Evolutionary conservation across 2,888 invertebrate genomes (phyloP), one percentile per base, ranked within the genome.

Genomic region (Drosophila mettleri): DNA sequence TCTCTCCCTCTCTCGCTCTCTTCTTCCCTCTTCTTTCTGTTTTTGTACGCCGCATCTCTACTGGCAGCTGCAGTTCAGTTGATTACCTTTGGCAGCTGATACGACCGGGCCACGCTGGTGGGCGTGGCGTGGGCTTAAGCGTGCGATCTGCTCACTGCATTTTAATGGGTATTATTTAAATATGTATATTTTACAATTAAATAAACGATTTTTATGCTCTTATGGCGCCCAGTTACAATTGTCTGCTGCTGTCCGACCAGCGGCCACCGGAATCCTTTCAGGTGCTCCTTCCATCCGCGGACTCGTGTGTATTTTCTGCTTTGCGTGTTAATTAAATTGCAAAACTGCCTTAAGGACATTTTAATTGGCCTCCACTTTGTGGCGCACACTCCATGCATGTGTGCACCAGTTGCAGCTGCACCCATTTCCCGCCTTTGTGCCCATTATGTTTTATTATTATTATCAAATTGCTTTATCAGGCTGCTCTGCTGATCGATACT

Each of bases 131-230:
- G 75, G 61, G 75, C 76, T 86, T 72, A 79, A 79, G 80, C 54
- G 65, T 34, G 57, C 65, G 74, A 78, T 86, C 55, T 66, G 78
- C 76, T 67, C n/a, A 55, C 83, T 79, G 80, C 60, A 66, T 67
- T 77, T 88, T 83, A 88, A 84, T 88, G 88, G 76, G 69, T 68
- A 79, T 86, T 86, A 79, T 84, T 86, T 86, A 88, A 85, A 84
- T 77, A 84, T 88, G 81, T 88, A 88, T 88, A 84, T 81, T 84
- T 88, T 74, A 79, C 88, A 88, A 85, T 85, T 85, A 85, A 88
- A 88, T 83, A 73, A 88, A 83, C 83, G 86, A 74, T 72, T 82
- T 82, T 66, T 62, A 67, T 72, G 67, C 83, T 70, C 83, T 77
- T 82, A 68, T 63, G 49, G 71, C 67, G 71, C 46, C 33, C 66